Conservation (phyloP, 2,888 invertebrate species). For the Cantharis flavilabris region DNA sequence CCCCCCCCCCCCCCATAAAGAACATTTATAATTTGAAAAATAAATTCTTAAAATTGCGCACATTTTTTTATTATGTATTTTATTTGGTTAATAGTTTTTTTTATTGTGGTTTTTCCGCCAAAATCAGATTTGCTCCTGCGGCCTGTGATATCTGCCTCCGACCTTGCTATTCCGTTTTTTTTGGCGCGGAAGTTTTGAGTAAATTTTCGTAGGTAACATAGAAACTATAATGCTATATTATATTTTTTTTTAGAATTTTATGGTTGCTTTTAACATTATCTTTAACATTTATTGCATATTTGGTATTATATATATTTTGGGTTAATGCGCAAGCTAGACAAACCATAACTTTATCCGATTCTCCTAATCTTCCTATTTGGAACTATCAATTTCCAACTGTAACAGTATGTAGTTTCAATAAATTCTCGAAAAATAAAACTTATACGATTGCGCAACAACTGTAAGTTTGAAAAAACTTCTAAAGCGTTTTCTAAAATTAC, state of each 20-base stretch:
- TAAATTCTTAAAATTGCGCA: too few species aligned
- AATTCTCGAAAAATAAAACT: conserved; percentile 60
- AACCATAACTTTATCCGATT: conserved; percentile 42
- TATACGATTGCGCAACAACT: conserved; percentile 55
- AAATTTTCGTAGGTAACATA: too few species aligned
- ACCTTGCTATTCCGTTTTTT: too few species aligned
- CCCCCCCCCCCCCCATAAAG: too few species aligned
- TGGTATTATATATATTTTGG: conserved; percentile 65
- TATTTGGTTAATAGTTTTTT: too few species aligned
- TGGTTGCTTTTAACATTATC: conserved; percentile 62
- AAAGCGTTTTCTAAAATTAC: background rate
- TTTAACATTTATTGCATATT: conserved; percentile 60
- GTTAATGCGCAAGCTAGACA: conserved; percentile 35
- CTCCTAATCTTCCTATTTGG: conserved; percentile 67
- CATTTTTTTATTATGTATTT: too few species aligned
- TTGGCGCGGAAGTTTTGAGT: too few species aligned
- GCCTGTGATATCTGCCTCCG: too few species aligned
- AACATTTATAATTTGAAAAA: too few species aligned
- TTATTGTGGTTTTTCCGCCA: too few species aligned
- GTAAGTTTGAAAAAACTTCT: conserved; percentile 53
- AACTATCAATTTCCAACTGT: conserved; percentile 69
- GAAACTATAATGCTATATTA: too few species aligned
- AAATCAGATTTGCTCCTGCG: too few species aligned
- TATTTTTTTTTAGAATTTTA: background rate
- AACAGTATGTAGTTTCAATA: conserved; percentile 66